Evolutionary conservation across 2,888 invertebrate genomes (phyloP), one percentile per base, ranked within the genome.

Genomic region (Auanema sp.): DNA sequence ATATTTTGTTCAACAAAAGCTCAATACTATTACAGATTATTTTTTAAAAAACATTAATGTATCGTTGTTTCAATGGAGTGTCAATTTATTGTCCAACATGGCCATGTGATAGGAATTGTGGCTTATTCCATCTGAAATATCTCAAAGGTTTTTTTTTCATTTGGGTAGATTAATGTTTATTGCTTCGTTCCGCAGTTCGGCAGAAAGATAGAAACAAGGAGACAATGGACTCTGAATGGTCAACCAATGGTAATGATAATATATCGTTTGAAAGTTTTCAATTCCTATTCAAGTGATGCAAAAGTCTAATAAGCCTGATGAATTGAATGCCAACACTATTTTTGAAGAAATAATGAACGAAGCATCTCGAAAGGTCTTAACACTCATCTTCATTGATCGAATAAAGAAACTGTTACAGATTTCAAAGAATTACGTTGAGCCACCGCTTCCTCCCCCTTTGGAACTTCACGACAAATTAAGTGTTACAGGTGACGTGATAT

Each of bases 41-140:
- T 16, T 16, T 47, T 5, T 3, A 47, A 21, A 18, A 8, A 8
- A 16, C 8, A 43, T 16, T 42, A 33, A 58, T 58, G 58, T 58
- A 58, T 24, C 58, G 58, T 40, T 51, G 21, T 41, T 60, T 53
- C 24, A 44, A 42, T 10, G 21, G 12, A 23, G 51, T 6, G 18
- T 49, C 24, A 10, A 55, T 62, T 42, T 62, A 62, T 24, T 62
- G 62, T 40, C 51, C 62, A 10, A 42, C 21, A 14, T 62, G 62
- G 62, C 62, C 62, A 6, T 62, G 62, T 50, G 62, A 62, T n/a
- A 40, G 62, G 16, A 14, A 62, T 57, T 62, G 62, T 42, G 62
- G 62, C 23, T 44, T 57, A 5, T 12, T 62, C n/a, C 62, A 62
- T 50, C 25, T 60, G 14, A 41, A 51, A 23, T 44, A 52, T 12